phyloP scores from a whole-genome alignment of 2,797 vertebrate genomes.

The Schizopygopsis pylzovi region DNA sequence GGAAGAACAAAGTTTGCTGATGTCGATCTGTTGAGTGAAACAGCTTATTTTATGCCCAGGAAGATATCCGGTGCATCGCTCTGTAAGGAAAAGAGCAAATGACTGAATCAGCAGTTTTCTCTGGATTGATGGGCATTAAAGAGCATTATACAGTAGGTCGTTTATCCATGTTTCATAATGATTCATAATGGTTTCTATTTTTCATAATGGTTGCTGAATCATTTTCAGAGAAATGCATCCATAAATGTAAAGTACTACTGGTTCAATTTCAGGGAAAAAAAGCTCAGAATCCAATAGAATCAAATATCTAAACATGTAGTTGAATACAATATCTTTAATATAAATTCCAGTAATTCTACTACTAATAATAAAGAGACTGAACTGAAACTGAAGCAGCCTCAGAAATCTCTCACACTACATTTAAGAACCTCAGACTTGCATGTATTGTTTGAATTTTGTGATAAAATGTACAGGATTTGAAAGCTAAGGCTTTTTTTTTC shows the following conservation, averaged over 20 bases:
- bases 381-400: neutral
- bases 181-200: no score
- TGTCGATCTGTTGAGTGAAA: slow-evolving; percentile 15
- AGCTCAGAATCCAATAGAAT: neutral
- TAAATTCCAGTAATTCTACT: neutral
- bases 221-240: neutral
- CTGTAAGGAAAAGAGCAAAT: neutral
- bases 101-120: slow-evolving; percentile 3
- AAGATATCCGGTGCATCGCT: neutral
- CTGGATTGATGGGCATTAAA: neutral
- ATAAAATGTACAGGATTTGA: neutral
- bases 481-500: neutral
- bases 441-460: neutral
- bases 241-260: neutral
- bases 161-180: neutral
- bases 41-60: neutral
- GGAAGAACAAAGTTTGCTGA: neutral
- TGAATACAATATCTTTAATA: neutral
- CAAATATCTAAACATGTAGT: neutral
- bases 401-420: neutral
- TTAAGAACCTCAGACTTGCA: no score
- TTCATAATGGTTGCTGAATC: slow-evolving; percentile 11
- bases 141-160: neutral
- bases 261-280: neutral
- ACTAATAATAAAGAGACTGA: neutral